Base-by-base conservation (phyloP, 2,113 vertebrate species). In the Seriola dumerili region DNA sequence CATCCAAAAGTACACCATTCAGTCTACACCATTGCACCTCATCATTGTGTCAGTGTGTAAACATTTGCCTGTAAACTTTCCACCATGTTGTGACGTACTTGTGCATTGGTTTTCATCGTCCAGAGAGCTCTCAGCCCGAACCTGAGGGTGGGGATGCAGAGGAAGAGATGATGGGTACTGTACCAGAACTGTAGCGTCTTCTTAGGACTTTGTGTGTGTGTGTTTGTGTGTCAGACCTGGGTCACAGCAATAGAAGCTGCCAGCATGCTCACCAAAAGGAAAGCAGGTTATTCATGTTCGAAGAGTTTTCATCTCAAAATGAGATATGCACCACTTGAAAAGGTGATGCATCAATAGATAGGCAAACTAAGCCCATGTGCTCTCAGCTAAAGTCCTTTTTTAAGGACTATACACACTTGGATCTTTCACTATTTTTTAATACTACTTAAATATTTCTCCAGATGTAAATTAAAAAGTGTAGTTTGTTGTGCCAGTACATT, bases 81-180 rank as follows among this genome's bases (percentile, higher is more conserved):
- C 82, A 72, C 62, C 73, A 34, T 89, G 72, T 77, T 88, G 85
- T 92, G 84, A 87, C 84, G 42, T 85, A 76, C 48, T 59, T 90
- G 76, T 88, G 42, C 81, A 50, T 85, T 92, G 92, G 78, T 91
- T 92, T 76, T 79, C 85, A 87, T 89, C 59, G 55, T 91, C 74
- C 85, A 97, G 96, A 96, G 92, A 92, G 93, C 94, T 88, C 93
- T 93, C 95, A 92, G 94, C 94, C 95, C 87, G 94, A 95, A 85
- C 95, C 94, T 94, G 96, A 96, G 89, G 95, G 92, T 85, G 92
- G 84, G 86, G 94, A 95, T 83, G 94, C 94, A 86, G 95, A 96
- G 91, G 96, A 97, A 89, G 95, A 96, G 93, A 93, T 90, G 87
- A 94, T 96, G 95, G 96, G 96, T 97, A 97, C 95, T 94, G 96